Base-by-base conservation (phyloP, 2,888 invertebrate genomes). In the Folsomia candida region DNA sequence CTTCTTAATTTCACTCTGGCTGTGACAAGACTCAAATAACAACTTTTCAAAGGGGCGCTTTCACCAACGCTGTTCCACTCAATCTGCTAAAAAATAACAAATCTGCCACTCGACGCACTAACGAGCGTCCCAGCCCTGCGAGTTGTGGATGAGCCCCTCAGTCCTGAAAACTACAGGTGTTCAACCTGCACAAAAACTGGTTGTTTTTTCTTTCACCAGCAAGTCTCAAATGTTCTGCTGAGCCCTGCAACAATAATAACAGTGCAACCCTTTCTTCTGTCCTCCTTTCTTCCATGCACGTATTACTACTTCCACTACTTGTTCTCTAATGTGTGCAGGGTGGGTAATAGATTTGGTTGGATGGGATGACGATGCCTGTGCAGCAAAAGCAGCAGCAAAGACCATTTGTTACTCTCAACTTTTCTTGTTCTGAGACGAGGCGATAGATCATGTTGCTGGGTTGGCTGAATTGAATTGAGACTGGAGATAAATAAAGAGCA, bases 171-270 rank as follows among this genome's bases (percentile, higher is more conserved):
- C 62, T 29, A 62, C 62, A 62, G 62, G 62, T 62, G 62, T 62
- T 62, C 62, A 62, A 62, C 62, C 62, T 62, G 62, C 62, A 62
- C 62, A 62, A 62, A 62, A 62, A 62, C 62, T n/a, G 26, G 62
- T 62, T n/a, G 20, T 62, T 62, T 60, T 62, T 62, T 37, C 37
- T 37, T 37, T 37, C 37, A 37, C 37, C 37, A 37, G 14, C 37
- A 37, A 37, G 6, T 37, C 37, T 37, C n/a, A n/a, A n/a, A n/a
- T 37, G 37, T 37, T 4, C 14, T 37, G 37, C 37, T 37, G 37
- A 37, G 37, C 37, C 37, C 37, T 37, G 37, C 37, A 37, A 37
- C 37, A 37, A 37, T 37, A 37, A 37, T 37, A 37, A 37, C 37
- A 37, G 37, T 37, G 37, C 37, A 37, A 37, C 37, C 37, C 37